Base-by-base conservation (phyloP, 2,797 vertebrate species). In the Myoxocephalus aenaeus region DNA sequence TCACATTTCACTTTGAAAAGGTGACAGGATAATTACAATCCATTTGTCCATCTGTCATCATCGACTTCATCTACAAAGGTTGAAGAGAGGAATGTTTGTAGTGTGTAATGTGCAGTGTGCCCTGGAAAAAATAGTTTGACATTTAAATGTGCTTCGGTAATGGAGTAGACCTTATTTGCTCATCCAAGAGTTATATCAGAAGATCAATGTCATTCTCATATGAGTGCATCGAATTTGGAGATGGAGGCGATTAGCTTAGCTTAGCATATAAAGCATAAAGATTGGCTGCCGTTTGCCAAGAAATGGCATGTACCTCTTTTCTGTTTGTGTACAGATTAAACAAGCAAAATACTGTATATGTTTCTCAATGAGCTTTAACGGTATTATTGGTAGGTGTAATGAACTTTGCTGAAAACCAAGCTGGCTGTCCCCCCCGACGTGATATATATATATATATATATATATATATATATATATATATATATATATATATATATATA, bases 1-100 rank as follows among this genome's bases (percentile, higher is more conserved):
- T 80, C 8, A 75, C 27, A 34, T 65, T 65, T 73, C 44, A 14
- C 57, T 40, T 66, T 64, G 66, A 1, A 70, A 67, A 76, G 56
- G 70, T 69, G 42, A 17, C 63, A 73, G 63, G 18, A 54, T 58
- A 40, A 48, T 71, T 34, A 10, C 50, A 10, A 22, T 34, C 38
- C 18, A n/a, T 69, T 54, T 59, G 1, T 40, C 38, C 40, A 42
- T 59, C 70, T 70, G 57, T 65, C 27, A 36, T 68, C n/a, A 3
- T 50, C 44, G 5, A 5, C 12, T 62, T 61, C 2, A 29, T 38
- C 59, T 15, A 14, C 15, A 51, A 46, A 54, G 20, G 50, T 15
- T 15, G 36, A n/a, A 32, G 51, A 75, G 15, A 59, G 34, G 46
- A 22, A 25, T 29, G 29, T 17, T 36, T 40, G 12, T 51, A 44